Percentiles rank a stretch among this genome's conserved stretches.
phyloP scores from a whole-genome alignment of 2,888 invertebrate species.

The Eulithis testata region DNA sequence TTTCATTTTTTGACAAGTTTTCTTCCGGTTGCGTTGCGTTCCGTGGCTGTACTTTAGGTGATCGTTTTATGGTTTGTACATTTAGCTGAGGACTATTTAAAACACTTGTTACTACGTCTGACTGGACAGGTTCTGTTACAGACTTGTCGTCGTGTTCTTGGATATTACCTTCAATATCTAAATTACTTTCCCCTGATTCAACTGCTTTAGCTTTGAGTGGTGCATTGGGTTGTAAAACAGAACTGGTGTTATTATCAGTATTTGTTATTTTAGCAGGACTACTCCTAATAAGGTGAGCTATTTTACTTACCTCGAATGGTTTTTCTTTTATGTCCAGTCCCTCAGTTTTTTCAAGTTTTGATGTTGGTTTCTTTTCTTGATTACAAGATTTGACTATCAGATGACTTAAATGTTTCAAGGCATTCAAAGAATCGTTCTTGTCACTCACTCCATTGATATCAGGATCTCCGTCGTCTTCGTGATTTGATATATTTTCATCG shows the following conservation, averaged over 20 bases:
- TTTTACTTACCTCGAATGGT: constrained; percentile 19
- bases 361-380: constrained; percentile 39
- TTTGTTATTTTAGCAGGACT: constrained; percentile 17
- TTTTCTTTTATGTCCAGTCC: constrained; percentile 17
- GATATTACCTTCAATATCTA: constrained; percentile 30
- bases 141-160: constrained; percentile 42
- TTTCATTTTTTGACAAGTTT: constrained; percentile 37
- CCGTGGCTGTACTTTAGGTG: constrained; percentile 22
- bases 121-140: constrained; percentile 7
- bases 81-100: constrained; percentile 36
- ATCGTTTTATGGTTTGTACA: constrained; percentile 38
- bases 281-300: constrained; percentile 23
- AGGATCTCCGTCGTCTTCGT: constrained; percentile 18
- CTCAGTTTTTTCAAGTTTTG: constrained; percentile 28
- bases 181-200: constrained; percentile 8
- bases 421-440: constrained; percentile 35
- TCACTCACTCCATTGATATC: constrained; percentile 11
- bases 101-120: constrained; percentile 25
- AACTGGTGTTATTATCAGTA: constrained; percentile 6
- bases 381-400: constrained; percentile 58
- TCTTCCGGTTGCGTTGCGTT: constrained; percentile 37
- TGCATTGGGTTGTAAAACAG: constrained; percentile 9
- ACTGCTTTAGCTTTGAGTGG: constrained; percentile 11
- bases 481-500: constrained; percentile 17
- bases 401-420: constrained; percentile 43